Evolutionary conservation across 1,140 invertebrate species (phyloP), one percentile per base, ranked within the genome.

Genomic region (Aphidius ervi): DNA sequence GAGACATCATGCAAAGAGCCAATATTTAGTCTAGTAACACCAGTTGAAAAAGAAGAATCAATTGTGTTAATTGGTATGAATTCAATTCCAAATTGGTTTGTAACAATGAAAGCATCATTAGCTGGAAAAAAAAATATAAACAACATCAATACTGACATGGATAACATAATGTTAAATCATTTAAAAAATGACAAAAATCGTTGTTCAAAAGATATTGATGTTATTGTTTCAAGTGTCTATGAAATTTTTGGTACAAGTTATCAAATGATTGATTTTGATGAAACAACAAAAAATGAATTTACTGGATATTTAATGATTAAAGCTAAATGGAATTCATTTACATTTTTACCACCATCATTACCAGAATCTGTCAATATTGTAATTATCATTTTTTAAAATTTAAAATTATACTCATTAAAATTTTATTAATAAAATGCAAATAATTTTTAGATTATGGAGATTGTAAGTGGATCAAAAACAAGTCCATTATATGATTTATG

Each of bases 21-120:
- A 45, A 59, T 74, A 64, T 70, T 77, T 59, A 70, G 63, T 40
- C 59, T 78, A 42, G 76, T 72, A 3, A 63, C 75, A 61, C 67
- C 61, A 7, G 54, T 65, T 41, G 67, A 70, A 47, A 56, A 62
- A 45, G 64, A 68, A 10, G 63, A 55, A 58, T 70, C 62, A 9
- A n/a, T 9, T 16, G 46, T 68, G 48, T 56, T 77, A 8, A 45
- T 77, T 5, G 76, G 76, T 41, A 50, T 47, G n/a, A 59, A 55
- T 9, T 52, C 70, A 6, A 47, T 67, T 42, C 31, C 63, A 52
- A 49, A 68, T 52, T 68, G 69, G 64, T 71, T 72, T 46, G 65
- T 61, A 9, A 74, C 68, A 4, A 64, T 74, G 8, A 68, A 68
- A 68, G 57, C 65, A 37, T 59, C 63, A 42, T 58, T 59, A 47